Conservation (phyloP, 2,113 vertebrate genomes). For the Nannospalax galili region DNA sequence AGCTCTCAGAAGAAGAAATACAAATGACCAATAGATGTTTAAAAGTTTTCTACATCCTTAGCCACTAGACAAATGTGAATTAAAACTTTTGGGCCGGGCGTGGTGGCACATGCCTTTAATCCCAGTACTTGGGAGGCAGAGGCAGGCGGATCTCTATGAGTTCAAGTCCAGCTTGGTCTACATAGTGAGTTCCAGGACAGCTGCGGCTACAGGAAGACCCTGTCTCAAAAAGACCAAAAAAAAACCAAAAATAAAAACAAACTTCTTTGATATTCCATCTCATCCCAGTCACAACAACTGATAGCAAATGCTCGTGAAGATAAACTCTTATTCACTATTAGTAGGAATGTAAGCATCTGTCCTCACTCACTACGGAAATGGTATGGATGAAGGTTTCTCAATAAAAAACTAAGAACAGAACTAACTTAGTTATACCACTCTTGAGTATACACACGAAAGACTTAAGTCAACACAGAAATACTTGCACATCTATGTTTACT, state of each 20-base stretch:
- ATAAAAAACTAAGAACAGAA: background rate
- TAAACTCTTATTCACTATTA: background rate
- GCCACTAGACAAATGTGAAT: background rate
- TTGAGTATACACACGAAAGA: background rate
- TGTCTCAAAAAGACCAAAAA: too few relatives aligned
- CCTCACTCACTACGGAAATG: background rate
- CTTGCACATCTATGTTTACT: background rate
- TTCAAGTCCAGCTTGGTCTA: too few relatives aligned
- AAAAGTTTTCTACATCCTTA: background rate
- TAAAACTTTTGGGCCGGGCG: too few relatives aligned
- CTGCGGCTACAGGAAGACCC: too few relatives aligned
- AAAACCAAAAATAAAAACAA: too few relatives aligned
- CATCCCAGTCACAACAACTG: too few relatives aligned
- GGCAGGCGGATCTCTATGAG: too few relatives aligned
- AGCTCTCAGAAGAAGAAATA: background rate
- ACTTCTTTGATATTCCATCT: background rate
- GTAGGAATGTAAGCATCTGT: background rate
- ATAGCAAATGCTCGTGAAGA: background rate
- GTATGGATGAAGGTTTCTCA: background rate
- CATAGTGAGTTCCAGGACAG: too few relatives aligned
- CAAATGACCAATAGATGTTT: background rate
- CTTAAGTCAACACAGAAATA: background rate
- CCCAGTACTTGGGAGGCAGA: too few relatives aligned
- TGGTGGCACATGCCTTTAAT: too few relatives aligned
- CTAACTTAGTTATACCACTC: background rate